A percentile compares a stretch with the other conserved stretches of the same genome.
Evolutionary conservation across 2,797 vertebrate genomes (phyloP).

Genomic region (Acanthornis magna): DNA sequence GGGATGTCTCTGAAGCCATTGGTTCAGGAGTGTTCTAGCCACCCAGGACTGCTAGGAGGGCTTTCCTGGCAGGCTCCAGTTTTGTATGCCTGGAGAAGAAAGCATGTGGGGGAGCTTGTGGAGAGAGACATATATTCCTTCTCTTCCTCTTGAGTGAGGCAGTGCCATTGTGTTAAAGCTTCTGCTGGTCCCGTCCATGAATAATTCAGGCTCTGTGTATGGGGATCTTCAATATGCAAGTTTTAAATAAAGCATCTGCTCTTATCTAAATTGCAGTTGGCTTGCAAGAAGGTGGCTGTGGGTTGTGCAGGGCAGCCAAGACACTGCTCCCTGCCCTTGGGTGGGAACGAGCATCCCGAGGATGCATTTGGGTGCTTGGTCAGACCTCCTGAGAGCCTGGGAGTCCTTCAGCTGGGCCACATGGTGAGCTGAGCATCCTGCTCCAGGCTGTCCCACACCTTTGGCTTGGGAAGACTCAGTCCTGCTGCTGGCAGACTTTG

Average conservation of each 20-base stretch:
- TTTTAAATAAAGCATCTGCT: background rate
- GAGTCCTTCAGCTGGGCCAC: background rate
- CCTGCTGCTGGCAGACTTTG: background rate
- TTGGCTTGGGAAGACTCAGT: background rate
- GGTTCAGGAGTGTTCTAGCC: background rate
- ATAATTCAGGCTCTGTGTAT: background rate
- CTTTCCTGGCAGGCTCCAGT: background rate
- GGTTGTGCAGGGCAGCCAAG: background rate
- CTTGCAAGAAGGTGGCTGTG: background rate
- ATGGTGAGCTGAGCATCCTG: background rate
- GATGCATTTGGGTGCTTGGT: accelerated
- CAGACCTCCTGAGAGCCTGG: background rate
- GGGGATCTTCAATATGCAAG: background rate
- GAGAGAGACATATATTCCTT: background rate
- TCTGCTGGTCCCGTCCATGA: background rate
- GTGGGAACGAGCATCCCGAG: accelerated
- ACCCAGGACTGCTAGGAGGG: background rate
- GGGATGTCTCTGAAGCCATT: background rate
- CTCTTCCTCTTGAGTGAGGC: background rate
- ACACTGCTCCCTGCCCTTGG: background rate
- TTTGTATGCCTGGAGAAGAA: background rate
- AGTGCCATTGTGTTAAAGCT: background rate
- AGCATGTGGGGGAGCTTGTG: background rate
- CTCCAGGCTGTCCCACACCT: background rate
- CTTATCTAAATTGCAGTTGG: background rate